phyloP scores from a whole-genome alignment of 2,888 invertebrate genomes.

The Melieria omissa region DNA sequence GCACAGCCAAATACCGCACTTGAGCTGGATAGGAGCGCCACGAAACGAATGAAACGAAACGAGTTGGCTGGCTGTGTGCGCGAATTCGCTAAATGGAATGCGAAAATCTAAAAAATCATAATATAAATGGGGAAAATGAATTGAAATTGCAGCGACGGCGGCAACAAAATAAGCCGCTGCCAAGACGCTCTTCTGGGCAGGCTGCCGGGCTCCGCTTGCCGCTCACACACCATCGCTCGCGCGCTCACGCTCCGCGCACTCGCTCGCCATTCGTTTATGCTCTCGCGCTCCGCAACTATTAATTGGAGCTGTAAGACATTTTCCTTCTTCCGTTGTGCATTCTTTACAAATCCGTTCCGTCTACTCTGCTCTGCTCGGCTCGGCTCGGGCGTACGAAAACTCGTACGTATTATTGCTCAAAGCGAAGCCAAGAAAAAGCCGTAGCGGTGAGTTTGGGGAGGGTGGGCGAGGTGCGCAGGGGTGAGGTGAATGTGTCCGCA shows the following conservation, averaged over 20 bases:
- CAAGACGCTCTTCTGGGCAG: not conserved
- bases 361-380: too few relatives aligned
- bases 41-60: slow-evolving; percentile 38
- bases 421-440: too few relatives aligned
- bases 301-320: slow-evolving; percentile 17
- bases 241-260: not conserved
- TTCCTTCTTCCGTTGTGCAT: slow-evolving; percentile 27
- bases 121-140: slow-evolving; percentile 29
- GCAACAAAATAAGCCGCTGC: not conserved
- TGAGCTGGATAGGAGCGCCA: slow-evolving; percentile 29
- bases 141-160: slow-evolving; percentile 28
- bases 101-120: slow-evolving; percentile 33
- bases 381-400: too few relatives aligned
- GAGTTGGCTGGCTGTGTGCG: slow-evolving; percentile 18
- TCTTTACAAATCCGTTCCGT: slow-evolving; percentile 21
- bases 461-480: too few relatives aligned
- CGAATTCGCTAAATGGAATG: slow-evolving; percentile 24
- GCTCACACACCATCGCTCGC: not conserved
- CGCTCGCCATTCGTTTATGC: not conserved
- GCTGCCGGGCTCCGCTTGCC: slow-evolving; percentile 1
- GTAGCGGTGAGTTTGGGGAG: too few relatives aligned
- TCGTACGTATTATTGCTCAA: too few relatives aligned
- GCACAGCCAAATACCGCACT: slow-evolving; percentile 4
- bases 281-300: not conserved
- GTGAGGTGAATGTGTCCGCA: too few relatives aligned